A percentile compares a stretch with the other conserved stretches of the same genome.
Evolutionary conservation across 2,113 vertebrate genomes (phyloP).

Genomic region (Pelodiscus sinensis): DNA sequence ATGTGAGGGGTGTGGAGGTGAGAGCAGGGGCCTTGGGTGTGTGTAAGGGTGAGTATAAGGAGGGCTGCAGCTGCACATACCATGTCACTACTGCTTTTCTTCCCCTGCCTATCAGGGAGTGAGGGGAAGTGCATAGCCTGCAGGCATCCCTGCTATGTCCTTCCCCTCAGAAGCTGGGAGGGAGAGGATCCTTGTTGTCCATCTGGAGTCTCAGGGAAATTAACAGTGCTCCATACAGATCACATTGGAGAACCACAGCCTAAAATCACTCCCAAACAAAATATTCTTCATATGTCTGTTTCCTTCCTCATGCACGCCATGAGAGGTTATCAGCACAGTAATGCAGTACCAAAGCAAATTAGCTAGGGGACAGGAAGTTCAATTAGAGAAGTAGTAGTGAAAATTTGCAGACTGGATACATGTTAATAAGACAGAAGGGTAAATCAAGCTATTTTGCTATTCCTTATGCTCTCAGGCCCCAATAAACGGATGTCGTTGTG

Average conservation of each 20-base stretch:
- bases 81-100: too few species aligned
- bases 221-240: not conserved
- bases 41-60: too few species aligned
- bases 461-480: constrained; percentile 83
- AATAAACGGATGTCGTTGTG: constrained; percentile 94
- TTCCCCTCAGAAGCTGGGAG: too few species aligned
- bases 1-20: too few species aligned
- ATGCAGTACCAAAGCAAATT: not conserved
- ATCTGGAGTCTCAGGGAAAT: not conserved
- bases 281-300: not conserved
- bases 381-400: not conserved
- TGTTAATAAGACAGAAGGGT: not conserved
- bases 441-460: not conserved
- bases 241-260: not conserved
- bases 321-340: not conserved
- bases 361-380: not conserved
- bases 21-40: too few species aligned
- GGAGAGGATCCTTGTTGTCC: not conserved
- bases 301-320: not conserved
- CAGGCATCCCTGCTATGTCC: too few species aligned
- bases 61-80: too few species aligned
- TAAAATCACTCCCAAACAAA: not conserved
- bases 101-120: too few species aligned
- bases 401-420: not conserved
- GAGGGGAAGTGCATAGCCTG: too few species aligned